phyloP scores from a whole-genome alignment of 2,888 invertebrate species.

The Chymomyza caudatula region DNA sequence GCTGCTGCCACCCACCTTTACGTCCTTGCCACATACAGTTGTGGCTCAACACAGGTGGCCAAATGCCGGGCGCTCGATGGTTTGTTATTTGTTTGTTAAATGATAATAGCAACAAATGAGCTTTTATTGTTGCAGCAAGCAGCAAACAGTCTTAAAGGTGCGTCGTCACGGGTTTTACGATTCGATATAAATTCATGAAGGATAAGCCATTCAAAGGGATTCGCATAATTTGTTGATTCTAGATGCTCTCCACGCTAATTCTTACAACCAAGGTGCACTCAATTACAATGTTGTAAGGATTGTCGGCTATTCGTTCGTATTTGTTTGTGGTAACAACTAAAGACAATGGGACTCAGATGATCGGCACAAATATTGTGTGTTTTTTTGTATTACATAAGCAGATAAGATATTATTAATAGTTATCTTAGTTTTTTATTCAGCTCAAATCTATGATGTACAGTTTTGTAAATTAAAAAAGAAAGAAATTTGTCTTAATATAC shows the following conservation, averaged over 20 bases:
- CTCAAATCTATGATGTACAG: neutral
- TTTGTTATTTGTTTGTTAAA: slow-evolving; percentile 71
- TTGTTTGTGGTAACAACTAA: neutral
- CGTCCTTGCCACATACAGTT: too few species aligned
- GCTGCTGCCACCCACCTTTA: neutral
- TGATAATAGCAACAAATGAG: slow-evolving; percentile 73
- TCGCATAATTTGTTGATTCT: slow-evolving; percentile 58
- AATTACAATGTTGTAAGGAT: slow-evolving; percentile 34
- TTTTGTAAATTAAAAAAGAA: neutral
- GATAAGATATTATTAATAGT: neutral
- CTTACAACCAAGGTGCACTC: slow-evolving; percentile 30
- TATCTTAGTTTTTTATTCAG: neutral
- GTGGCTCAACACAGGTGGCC: slow-evolving; percentile 43
- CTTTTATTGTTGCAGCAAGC: slow-evolving; percentile 64
- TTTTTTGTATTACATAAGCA: neutral
- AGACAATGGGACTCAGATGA: neutral
- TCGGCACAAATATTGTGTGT: neutral
- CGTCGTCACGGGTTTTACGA: slow-evolving; percentile 40
- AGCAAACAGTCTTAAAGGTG: slow-evolving; percentile 48
- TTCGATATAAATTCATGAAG: slow-evolving; percentile 72
- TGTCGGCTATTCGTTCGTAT: slow-evolving; percentile 2
- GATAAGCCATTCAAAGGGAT: slow-evolving; percentile 67
- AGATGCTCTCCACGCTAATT: neutral
- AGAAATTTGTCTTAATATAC: neutral
- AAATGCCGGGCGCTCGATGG: slow-evolving; percentile 44